Conservation (phyloP, 2,113 vertebrate species). For the rabbit (Oryctolagus cuniculus) region mOryCun1.1 NC_091432.1:164540001-164540500, state of each 20-base stretch:
- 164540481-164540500: neutral
- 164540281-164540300: neutral
- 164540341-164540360: neutral
- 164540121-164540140: too few relatives aligned
- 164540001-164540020: too few relatives aligned
- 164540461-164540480: neutral
- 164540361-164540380: neutral
- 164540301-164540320: neutral
- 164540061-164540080: too few relatives aligned
- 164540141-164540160: too few relatives aligned
- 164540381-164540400: neutral
- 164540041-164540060: too few relatives aligned
- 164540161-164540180: too few relatives aligned
- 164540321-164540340: neutral
- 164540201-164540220: too few relatives aligned
- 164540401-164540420: neutral
- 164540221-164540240: too few relatives aligned
- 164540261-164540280: neutral
- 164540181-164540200: too few relatives aligned
- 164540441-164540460: neutral
- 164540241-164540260: neutral
- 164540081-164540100: too few relatives aligned
- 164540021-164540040: too few relatives aligned
- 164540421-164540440: neutral
- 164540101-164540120: too few relatives aligned